Base-by-base conservation (phyloP, 1,140 invertebrate genomes). In the Eurosta solidaginis region DNA sequence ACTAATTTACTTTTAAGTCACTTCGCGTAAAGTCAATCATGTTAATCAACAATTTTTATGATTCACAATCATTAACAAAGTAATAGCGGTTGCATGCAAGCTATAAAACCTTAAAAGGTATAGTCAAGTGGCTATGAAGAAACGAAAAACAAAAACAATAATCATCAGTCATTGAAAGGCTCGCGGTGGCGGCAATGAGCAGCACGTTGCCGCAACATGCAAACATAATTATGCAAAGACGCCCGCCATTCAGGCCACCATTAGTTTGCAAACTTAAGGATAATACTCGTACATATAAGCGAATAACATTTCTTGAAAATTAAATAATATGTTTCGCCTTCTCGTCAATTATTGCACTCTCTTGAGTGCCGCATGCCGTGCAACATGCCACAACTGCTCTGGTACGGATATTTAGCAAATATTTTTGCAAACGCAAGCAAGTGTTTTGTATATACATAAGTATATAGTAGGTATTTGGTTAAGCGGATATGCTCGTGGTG, bases 151-250 rank as follows among this genome's bases (percentile, higher is more conserved):
- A n/a, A n/a, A n/a, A n/a, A n/a, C n/a, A n/a, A n/a, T n/a, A n/a
- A n/a, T n/a, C n/a, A n/a, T n/a, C n/a, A n/a, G n/a, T n/a, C n/a
- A n/a, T n/a, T n/a, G n/a, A n/a, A n/a, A n/a, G n/a, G n/a, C n/a
- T n/a, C n/a, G n/a, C n/a, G n/a, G n/a, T n/a, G n/a, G n/a, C n/a
- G n/a, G n/a, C n/a, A n/a, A n/a, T n/a, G n/a, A n/a, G n/a, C n/a
- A n/a, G n/a, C n/a, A n/a, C n/a, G n/a, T n/a, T 33, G 27, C 59
- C 5, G 33, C 33, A n/a, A 63, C 59, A 63, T 40, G 59, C 33
- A 63, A 63, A 36, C 59, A 63, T 63, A 63, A 63, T 63, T 63
- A 40, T 63, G 17, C 5, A 63, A 63, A 63, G 59, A 63, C 22
- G 49, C 12, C 59, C 36, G 29, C 10, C 59, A 47, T 40, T 63